A percentile compares a stretch with the other conserved stretches of the same genome.
phyloP scores from a whole-genome alignment of 1,140 invertebrate species.

The Onthophagus taurus region DNA sequence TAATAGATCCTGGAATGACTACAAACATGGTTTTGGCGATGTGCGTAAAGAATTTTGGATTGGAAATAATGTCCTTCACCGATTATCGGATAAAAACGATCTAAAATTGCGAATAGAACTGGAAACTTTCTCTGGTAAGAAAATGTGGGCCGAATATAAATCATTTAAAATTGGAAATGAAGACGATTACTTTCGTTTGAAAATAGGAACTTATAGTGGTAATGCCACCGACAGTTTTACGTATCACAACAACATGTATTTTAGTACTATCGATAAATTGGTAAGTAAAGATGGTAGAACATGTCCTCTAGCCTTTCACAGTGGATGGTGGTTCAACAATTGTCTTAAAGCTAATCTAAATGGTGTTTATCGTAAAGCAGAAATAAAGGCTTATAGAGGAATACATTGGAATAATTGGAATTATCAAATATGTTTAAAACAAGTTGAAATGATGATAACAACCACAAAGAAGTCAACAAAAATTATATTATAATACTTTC shows the following conservation, averaged over 20 bases:
- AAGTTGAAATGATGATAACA: conserved; percentile 31
- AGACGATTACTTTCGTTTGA: conserved; percentile 43
- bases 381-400: conserved; percentile 44
- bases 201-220: conserved; percentile 43
- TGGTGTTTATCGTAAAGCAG: conserved; percentile 44
- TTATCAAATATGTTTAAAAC: conserved; percentile 32
- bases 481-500: too few species aligned
- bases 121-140: conserved; percentile 41
- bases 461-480: too few species aligned
- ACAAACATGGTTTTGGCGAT: conserved; percentile 51
- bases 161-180: conserved; percentile 41
- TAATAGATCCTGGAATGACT: conserved; percentile 49
- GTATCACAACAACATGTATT: conserved; percentile 46
- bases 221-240: conserved; percentile 47
- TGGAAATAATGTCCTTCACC: conserved; percentile 52
- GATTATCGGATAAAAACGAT: conserved; percentile 36
- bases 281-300: conserved; percentile 44
- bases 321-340: conserved; percentile 55
- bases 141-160: conserved; percentile 43
- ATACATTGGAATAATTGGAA: conserved; percentile 55
- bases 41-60: conserved; percentile 52
- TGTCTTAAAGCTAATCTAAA: conserved; percentile 54
- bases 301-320: conserved; percentile 43
- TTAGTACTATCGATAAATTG: conserved; percentile 49
- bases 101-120: conserved; percentile 44